Conservation (phyloP, 2,113 vertebrate species). For the Procavia capensis region DNA sequence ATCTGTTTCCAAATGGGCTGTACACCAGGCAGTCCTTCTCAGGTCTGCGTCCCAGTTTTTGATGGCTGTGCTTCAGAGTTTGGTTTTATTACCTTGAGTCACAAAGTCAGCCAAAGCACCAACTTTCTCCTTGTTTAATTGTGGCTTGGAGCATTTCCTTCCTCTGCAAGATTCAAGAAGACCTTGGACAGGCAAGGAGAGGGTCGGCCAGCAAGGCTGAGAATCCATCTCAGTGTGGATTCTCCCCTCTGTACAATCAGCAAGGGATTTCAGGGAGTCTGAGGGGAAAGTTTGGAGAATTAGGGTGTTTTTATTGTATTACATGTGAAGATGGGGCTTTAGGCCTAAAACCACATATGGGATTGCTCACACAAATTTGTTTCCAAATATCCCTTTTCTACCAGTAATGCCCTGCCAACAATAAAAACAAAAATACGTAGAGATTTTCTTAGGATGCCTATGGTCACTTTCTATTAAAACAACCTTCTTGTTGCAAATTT, state of each 20-base stretch:
- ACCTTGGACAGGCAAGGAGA: not conserved
- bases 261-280: not conserved
- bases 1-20: constrained; percentile 58
- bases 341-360: constrained; percentile 19
- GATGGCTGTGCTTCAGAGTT: not conserved
- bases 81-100: not conserved
- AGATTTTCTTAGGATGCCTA: constrained; percentile 43
- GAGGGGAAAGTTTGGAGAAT: not conserved
- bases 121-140: constrained; percentile 14
- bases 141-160: not conserved
- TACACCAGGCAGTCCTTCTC: not conserved
- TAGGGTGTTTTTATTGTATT: not conserved
- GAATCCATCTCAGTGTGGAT: not conserved
- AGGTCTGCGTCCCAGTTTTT: constrained; percentile 17
- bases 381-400: constrained; percentile 52
- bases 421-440: constrained; percentile 26
- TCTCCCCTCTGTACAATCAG: not conserved
- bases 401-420: not conserved
- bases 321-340: not conserved
- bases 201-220: not conserved
- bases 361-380: not conserved
- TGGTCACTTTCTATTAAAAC: constrained; percentile 57
- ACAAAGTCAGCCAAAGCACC: not conserved
- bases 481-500: constrained; percentile 4
- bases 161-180: constrained; percentile 27